Evolutionary conservation across 2,888 invertebrate genomes (phyloP), one percentile per base, ranked within the genome.

Genomic region (Unio pictorum): DNA sequence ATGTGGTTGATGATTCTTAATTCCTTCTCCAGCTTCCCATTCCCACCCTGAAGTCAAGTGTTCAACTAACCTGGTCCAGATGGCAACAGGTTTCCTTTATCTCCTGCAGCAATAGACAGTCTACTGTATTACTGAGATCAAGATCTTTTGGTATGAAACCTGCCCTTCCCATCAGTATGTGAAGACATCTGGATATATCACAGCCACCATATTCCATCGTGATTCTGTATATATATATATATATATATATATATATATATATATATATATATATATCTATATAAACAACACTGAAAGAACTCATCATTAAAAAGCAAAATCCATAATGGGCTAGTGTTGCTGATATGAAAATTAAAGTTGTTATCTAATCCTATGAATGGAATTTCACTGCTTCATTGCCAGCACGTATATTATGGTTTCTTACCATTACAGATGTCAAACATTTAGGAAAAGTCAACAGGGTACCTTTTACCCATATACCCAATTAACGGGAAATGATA

Each of bases 51-150:
- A 11, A 45, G 45, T 45, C 45, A 45, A 45, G 58, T 23, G 26
- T 23, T 55, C 4, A 11, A 63, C 75, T 72, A 80, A 90, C 93
- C 83, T 97, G 91, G 90, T 97, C 95, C 0, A 98, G 93, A 87
- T 98, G 97, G 84, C 97, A 97, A 86, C 95, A 95, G 67, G 94
- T 94, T 89, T 96, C 95, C 90, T 97, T 98, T 34, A 98, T 90
- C 83, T 94, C 94, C 80, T 95, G 93, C 85, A 98, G 91, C 59
- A 97, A 91, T 17, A 88, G 92, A 0, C 95, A 94, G 90, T 97
- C 97, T 81, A 94, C 91, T 74, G 94, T 93, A 75, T 94, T 93
- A 7, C 76, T 69, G 6, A 86, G 72, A 64, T 83, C 82, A 23
- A 87, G 74, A 34, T 93, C 93, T 86, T 94, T 94, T 82, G 96